These are phyloP conservation scores for Microtus pennsylvanicus DNA, from an alignment of 2,113 vertebrate species.

Conservation along the genomic window DNA sequence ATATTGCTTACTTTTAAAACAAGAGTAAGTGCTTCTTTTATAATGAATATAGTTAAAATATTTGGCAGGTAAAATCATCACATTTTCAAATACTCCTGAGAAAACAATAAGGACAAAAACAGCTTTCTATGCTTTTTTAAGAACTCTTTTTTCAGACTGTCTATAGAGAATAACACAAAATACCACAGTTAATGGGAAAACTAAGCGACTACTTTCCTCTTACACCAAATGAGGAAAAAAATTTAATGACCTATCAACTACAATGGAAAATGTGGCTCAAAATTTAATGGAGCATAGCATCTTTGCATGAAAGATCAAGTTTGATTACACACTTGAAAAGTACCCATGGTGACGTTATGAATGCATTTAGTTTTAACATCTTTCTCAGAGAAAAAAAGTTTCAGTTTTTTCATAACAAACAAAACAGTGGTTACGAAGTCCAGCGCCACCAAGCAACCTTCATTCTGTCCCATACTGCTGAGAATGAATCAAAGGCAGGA, in stretches of 20 bases:
- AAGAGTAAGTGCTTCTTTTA: background rate
- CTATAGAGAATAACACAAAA: slow-evolving; percentile 31
- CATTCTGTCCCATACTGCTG: slow-evolving; percentile 95
- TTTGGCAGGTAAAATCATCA: background rate
- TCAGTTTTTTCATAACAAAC: background rate
- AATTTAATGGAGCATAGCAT: background rate
- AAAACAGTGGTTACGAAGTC: slow-evolving; percentile 89
- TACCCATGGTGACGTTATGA: slow-evolving; percentile 34
- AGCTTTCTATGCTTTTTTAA: background rate
- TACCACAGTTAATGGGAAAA: background rate
- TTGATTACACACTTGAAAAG: background rate
- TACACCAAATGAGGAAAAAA: background rate
- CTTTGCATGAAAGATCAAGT: background rate
- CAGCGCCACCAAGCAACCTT: slow-evolving; percentile 98
- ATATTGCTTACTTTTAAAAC: background rate
- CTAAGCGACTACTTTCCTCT: background rate
- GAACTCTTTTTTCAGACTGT: background rate
- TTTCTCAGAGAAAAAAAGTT: slow-evolving; percentile 35
- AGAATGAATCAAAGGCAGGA: slow-evolving; percentile 94
- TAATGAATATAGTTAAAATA: background rate
- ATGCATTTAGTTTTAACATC: slow-evolving; percentile 41
- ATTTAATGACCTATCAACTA: background rate
- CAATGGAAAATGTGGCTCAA: background rate
- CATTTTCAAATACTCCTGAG: slow-evolving; percentile 7
- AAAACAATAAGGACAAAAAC: background rate